A percentile compares a stretch with the other conserved stretches of the same genome.
Conservation (phyloP, 53 echinoderm and acorn worm species). For the Antedon mediterranea region DNA sequence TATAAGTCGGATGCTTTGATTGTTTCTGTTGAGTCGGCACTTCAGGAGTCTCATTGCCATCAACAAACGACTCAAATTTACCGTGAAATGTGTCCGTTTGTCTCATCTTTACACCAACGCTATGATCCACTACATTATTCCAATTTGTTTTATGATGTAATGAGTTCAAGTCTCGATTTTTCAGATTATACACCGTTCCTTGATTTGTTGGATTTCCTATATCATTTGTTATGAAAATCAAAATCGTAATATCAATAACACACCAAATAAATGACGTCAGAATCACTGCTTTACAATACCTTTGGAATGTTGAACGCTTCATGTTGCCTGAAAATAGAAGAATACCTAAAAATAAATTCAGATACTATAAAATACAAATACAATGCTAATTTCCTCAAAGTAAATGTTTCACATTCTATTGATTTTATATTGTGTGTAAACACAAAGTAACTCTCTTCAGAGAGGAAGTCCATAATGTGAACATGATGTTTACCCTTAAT, state of each 20-base stretch:
- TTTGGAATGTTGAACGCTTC: background rate
- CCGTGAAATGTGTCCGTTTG: background rate
- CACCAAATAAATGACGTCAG: background rate
- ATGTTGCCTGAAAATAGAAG: background rate
- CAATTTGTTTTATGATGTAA: background rate
- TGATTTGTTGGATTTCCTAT: background rate
- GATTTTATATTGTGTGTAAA: background rate
- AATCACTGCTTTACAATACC: background rate
- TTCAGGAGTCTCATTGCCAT: background rate
- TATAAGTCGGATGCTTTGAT: background rate
- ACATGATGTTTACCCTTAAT: background rate
- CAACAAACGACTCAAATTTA: background rate
- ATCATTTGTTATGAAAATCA: background rate
- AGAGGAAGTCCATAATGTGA: background rate
- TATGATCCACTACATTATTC: background rate
- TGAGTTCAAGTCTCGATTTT: background rate
- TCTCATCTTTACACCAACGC: background rate
- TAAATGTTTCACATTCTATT: too few species aligned
- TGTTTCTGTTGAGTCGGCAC: background rate
- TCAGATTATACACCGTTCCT: background rate
- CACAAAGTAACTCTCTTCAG: background rate
- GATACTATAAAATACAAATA: too few species aligned
- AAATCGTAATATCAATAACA: background rate
- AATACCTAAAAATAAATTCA: too few species aligned
- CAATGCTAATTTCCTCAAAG: too few species aligned